These are phyloP conservation scores for Meloe dianella DNA, from an alignment of 2,888 invertebrate genomes.

Conservation along the genomic window DNA sequence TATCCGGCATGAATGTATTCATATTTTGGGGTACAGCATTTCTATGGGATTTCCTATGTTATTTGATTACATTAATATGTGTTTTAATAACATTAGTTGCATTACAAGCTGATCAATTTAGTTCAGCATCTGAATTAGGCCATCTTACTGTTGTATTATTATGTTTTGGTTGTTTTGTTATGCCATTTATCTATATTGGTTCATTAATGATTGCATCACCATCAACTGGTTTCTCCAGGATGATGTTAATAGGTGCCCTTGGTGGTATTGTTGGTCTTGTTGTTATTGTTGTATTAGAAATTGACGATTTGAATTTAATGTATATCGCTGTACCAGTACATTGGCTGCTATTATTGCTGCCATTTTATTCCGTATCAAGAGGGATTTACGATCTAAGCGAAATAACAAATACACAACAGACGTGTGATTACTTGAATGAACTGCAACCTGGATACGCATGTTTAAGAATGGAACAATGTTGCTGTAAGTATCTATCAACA, in stretches of 20 bases:
- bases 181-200: slow-evolving; percentile 72
- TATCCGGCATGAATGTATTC: slow-evolving; percentile 69
- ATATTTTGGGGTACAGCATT: slow-evolving; percentile 73
- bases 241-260: slow-evolving; percentile 27
- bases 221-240: slow-evolving; percentile 66
- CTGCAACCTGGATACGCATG: not conserved
- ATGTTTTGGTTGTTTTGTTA: slow-evolving; percentile 69
- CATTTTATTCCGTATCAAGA: slow-evolving; percentile 67
- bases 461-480: not conserved
- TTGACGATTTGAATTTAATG: slow-evolving; percentile 47
- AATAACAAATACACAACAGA: slow-evolving; percentile 16
- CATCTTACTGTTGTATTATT: slow-evolving; percentile 58
- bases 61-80: slow-evolving; percentile 63
- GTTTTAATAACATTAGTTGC: slow-evolving; percentile 66
- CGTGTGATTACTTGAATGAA: not conserved
- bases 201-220: slow-evolving; percentile 71
- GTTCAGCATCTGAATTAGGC: slow-evolving; percentile 54
- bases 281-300: slow-evolving; percentile 23
- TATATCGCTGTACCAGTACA: slow-evolving; percentile 67
- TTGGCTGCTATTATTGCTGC: slow-evolving; percentile 70
- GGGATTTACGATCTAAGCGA: slow-evolving; percentile 50
- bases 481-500: slow-evolving; percentile 14
- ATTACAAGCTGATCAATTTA: slow-evolving; percentile 68
- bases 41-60: slow-evolving; percentile 71
- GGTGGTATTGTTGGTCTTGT: slow-evolving; percentile 28